A percentile compares a stretch with the other conserved stretches of the same genome.
These are phyloP conservation scores for Mellivora capensis DNA, from an alignment of 2,113 vertebrate species.

Conservation along the genomic window DNA sequence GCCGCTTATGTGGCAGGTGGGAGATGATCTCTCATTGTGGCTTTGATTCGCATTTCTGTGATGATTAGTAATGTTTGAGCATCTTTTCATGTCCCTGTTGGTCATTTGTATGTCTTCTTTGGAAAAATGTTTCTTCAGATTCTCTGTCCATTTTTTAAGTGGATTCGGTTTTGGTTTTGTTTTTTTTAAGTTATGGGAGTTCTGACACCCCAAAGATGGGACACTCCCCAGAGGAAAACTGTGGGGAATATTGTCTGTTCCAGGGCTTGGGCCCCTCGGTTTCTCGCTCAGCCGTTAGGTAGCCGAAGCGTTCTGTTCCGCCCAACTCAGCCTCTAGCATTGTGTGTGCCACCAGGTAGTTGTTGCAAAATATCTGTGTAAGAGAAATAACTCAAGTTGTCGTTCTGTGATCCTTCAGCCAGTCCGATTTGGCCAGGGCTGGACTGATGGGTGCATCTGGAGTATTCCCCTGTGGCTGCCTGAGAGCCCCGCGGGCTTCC, in stretches of 20 bases:
- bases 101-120: not conserved
- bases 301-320: not conserved
- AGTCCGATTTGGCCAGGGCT: too few relatives aligned
- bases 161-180: too few relatives aligned
- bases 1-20: not conserved
- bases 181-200: not conserved
- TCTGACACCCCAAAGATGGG: not conserved
- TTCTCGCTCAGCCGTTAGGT: not conserved
- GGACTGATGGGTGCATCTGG: not conserved
- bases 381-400: not conserved
- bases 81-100: not conserved
- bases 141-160: not conserved
- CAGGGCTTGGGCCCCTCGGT: not conserved
- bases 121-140: not conserved
- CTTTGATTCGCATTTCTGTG: not conserved
- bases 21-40: not conserved
- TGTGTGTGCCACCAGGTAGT: not conserved
- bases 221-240: not conserved
- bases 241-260: not conserved
- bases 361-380: not conserved
- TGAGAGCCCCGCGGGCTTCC: rapidly evolving
- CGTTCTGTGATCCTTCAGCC: not conserved
- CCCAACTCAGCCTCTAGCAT: too few relatives aligned
- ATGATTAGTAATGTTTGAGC: not conserved
- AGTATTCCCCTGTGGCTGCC: not conserved